These are phyloP conservation scores for Sarcophaga subvicina DNA, from an alignment of 2,888 invertebrate species.

Conservation along the genomic window DNA sequence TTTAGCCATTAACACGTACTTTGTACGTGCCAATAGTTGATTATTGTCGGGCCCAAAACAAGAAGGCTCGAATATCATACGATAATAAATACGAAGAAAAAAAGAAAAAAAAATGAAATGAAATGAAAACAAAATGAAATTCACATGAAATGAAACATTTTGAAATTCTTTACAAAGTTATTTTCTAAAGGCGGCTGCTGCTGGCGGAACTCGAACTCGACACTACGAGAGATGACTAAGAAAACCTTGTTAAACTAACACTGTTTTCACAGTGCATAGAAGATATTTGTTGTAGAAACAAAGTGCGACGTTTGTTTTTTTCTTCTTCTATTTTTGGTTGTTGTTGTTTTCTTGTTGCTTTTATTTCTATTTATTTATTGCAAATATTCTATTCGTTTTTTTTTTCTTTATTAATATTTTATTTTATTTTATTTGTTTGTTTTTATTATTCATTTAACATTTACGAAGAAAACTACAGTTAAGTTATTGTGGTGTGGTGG, in stretches of 20 bases:
- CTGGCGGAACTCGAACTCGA: too few relatives aligned
- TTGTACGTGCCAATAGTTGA: constrained; percentile 66
- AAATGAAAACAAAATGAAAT: too few relatives aligned
- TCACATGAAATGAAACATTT: too few relatives aligned
- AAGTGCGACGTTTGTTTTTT: background rate
- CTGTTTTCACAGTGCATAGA: too few relatives aligned
- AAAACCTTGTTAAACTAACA: too few relatives aligned
- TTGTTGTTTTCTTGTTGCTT: constrained; percentile 1
- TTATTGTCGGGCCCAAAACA: constrained; percentile 33
- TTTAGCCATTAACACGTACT: constrained; percentile 65
- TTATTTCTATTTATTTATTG: background rate
- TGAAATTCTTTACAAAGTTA: too few relatives aligned
- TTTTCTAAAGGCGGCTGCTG: too few relatives aligned
- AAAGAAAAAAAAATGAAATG: too few relatives aligned
- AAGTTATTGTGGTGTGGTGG: too few relatives aligned
- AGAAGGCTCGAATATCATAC: background rate
- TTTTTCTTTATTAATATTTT: background rate
- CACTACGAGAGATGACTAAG: too few relatives aligned
- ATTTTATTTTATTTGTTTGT: background rate
- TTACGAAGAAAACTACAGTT: too few relatives aligned
- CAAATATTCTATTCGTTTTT: background rate
- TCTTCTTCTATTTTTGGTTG: background rate
- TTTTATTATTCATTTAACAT: too few relatives aligned
- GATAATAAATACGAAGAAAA: background rate
- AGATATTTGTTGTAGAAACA: background rate